Percentiles rank a stretch among this genome's conserved stretches.
Conservation (phyloP, 92 coral and sea anemone species). For the Bergia sp. region DNA sequence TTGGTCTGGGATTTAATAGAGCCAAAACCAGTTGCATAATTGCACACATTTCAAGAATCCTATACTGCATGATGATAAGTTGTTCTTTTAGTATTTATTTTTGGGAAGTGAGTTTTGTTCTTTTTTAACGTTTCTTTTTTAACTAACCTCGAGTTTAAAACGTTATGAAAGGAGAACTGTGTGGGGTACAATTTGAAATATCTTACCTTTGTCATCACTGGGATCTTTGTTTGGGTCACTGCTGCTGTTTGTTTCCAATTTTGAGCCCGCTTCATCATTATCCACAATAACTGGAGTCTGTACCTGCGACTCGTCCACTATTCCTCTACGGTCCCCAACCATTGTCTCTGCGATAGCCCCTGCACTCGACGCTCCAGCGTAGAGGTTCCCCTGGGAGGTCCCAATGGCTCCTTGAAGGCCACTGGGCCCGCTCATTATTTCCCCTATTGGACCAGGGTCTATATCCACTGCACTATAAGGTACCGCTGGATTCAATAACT, state of each 20-base stretch:
- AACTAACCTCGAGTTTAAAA: not conserved
- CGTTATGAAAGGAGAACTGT: not conserved
- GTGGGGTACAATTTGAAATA: not conserved
- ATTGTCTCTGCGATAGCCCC: conserved; percentile 9
- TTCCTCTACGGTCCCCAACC: conserved; percentile 14
- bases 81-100: too few species aligned
- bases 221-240: conserved; percentile 2
- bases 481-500: conserved; percentile 11
- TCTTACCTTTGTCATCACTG: conserved; percentile 38
- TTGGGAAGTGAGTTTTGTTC: too few species aligned
- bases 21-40: too few species aligned
- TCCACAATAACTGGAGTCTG: not conserved
- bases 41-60: too few species aligned
- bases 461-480: conserved; percentile 15
- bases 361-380: conserved; percentile 17
- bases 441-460: conserved; percentile 32
- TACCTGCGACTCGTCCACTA: not conserved
- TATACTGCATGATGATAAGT: too few species aligned
- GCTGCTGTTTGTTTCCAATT: conserved; percentile 1
- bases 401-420: conserved; percentile 32
- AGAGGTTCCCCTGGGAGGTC: conserved; percentile 1
- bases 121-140: too few species aligned
- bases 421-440: conserved; percentile 11
- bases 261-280: not conserved
- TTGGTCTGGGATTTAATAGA: too few species aligned